Evolutionary conservation across 2,888 invertebrate species (phyloP).

Genomic region (Conus canariensis): DNA sequence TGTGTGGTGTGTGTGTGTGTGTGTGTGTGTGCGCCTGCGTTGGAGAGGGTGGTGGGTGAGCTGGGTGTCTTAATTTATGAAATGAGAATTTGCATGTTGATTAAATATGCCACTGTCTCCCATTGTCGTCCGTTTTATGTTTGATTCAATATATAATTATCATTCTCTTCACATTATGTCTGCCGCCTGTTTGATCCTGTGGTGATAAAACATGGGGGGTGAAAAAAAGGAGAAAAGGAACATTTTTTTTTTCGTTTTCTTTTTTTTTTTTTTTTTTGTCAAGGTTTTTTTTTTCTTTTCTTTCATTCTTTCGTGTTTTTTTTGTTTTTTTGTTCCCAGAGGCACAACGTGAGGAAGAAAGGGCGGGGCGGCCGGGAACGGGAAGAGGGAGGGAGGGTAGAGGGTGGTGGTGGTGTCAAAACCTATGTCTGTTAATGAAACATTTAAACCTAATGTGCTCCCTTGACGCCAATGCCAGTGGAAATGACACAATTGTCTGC

Average conservation of each 20-base stretch:
- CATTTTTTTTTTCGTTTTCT: neutral
- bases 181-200: neutral
- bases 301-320: no score
- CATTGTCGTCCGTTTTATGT: neutral
- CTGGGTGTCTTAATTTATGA: neutral
- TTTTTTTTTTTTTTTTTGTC: no score
- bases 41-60: neutral
- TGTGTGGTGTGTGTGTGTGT: conserved; percentile 7
- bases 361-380: no score
- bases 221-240: neutral
- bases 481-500: no score
- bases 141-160: neutral
- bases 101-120: neutral
- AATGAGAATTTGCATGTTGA: conserved; percentile 2
- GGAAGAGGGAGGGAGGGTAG: no score
- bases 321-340: no score
- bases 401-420: neutral
- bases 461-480: neutral
- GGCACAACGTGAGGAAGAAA: no score
- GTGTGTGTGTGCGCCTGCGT: neutral
- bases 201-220: neutral
- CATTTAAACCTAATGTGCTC: neutral
- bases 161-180: neutral
- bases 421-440: neutral
- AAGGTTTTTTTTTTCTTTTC: no score